Evolutionary conservation across 2,888 invertebrate genomes (phyloP), one percentile per base, ranked within the genome.

Genomic region (Tanytarsus gracilentus): DNA sequence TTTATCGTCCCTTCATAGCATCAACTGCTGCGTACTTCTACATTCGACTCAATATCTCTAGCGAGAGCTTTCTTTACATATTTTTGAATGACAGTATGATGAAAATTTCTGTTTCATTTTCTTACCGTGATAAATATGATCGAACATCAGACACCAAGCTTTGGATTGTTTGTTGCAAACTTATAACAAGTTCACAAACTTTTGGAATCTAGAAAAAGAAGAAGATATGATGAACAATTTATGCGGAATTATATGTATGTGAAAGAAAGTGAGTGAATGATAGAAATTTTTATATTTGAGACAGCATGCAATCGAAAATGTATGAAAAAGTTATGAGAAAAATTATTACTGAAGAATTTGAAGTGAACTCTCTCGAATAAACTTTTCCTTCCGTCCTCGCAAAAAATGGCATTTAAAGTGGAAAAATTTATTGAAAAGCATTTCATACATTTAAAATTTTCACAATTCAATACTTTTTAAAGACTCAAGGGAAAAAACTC

Each of bases 181-280:
- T 79, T 18, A 78, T 69, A 0, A 86, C 77, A 23, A 83, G 70
- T 36, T 86, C 84, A 62, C 82, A 81, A 63, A 93, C 81, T 53
- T 84, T 78, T 30, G 81, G 77, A 3, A 88, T 84, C 64, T 83
- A n/a, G 76, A 4, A 85, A 1, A 89, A 77, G 64, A 90, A 88
- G 53, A 85, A 82, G 66, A 83, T 86, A 71, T 82, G 88, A 0
- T 81, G 84, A 70, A 83, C 85, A 1, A 78, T 73, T 18, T 9
- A 39, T 16, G 16, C 6, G 14, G 16, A 39, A 39, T 3, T 39
- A 16, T 14, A 39, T n/a, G n/a, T n/a, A 7, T 14, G 9, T 9
- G n/a, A 50, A 50, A 2, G 6, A 50, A 50, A 50, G 14, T 26
- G 2, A 40, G 9, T 16, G 3, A 16, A 16, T 40, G 7, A 23